Conservation (phyloP, 1,140 invertebrate genomes). For the Thaumatotibia leucotreta region DNA sequence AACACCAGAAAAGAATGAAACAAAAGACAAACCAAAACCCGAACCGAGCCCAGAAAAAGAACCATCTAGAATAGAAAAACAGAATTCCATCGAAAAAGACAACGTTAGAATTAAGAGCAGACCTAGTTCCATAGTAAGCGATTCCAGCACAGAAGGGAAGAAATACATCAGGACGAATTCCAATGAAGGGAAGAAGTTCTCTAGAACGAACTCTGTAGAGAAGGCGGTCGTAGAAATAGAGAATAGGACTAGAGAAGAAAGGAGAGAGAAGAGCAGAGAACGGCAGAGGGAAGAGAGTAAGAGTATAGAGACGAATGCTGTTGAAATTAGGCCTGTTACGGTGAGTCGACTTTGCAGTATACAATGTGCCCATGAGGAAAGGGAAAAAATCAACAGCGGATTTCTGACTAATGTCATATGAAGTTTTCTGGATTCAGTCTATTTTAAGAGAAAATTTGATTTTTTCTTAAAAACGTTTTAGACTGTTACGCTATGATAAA, state of each 20-base stretch:
- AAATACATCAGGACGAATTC: slow-evolving; percentile 19
- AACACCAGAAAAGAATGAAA: slow-evolving; percentile 34
- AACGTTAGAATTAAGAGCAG: neutral
- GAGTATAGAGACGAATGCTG: slow-evolving; percentile 28
- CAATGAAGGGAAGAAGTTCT: slow-evolving; percentile 16
- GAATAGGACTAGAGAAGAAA: slow-evolving; percentile 12
- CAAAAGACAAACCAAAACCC: neutral
- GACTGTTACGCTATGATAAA: too few species aligned
- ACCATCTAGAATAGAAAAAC: slow-evolving; percentile 27
- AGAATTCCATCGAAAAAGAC: slow-evolving; percentile 10
- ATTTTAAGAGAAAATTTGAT: too few species aligned
- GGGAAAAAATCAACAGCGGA: too few species aligned
- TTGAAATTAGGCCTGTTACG: slow-evolving; percentile 55
- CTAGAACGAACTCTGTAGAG: slow-evolving; percentile 17
- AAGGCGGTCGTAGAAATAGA: slow-evolving; percentile 17
- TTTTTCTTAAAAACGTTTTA: too few species aligned
- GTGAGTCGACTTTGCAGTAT: too few species aligned
- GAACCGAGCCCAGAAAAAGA: slow-evolving; percentile 29
- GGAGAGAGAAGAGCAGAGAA: slow-evolving; percentile 13
- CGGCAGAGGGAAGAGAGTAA: slow-evolving; percentile 14
- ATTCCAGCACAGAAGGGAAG: slow-evolving; percentile 18
- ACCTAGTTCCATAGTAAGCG: neutral
- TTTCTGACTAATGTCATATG: too few species aligned
- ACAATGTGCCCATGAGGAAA: too few species aligned
- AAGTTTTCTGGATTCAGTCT: too few species aligned